These are phyloP conservation scores for Pteropus rufus DNA, from an alignment of 2,797 vertebrate genomes.

Conservation along the genomic window DNA sequence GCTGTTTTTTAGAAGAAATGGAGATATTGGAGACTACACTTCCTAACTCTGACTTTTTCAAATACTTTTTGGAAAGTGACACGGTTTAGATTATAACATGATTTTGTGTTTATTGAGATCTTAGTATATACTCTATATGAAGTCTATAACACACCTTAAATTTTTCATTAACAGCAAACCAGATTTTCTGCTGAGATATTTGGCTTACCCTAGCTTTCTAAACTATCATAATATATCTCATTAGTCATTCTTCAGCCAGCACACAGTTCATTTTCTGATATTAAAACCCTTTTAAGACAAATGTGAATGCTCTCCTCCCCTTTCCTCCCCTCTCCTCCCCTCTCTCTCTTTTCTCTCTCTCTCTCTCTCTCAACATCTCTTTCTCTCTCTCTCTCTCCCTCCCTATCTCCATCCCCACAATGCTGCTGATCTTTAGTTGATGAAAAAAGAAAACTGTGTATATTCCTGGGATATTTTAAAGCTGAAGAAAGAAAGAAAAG, in stretches of 20 bases:
- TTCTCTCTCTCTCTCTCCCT: neutral
- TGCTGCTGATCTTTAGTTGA: neutral
- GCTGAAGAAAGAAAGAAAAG: too few species aligned
- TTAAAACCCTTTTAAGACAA: neutral
- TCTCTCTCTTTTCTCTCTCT: neutral
- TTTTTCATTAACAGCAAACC: neutral
- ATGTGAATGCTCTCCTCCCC: neutral
- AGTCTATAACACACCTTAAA: neutral
- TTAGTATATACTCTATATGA: neutral
- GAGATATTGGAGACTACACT: neutral
- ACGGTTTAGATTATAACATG: neutral
- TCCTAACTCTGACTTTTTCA: neutral
- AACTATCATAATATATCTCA: neutral
- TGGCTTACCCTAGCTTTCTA: neutral
- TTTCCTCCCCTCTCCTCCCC: neutral
- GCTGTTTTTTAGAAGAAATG: neutral
- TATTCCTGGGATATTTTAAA: neutral
- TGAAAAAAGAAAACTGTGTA: neutral
- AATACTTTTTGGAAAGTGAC: neutral
- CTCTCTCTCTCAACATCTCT: neutral
- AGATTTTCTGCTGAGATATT: neutral
- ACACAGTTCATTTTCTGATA: neutral
- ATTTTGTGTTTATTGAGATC: neutral
- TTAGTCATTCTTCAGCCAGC: neutral
- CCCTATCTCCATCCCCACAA: rapidly evolving